phyloP scores from a whole-genome alignment of 2,797 vertebrate genomes.

The Halcyon smyrnensis region DNA sequence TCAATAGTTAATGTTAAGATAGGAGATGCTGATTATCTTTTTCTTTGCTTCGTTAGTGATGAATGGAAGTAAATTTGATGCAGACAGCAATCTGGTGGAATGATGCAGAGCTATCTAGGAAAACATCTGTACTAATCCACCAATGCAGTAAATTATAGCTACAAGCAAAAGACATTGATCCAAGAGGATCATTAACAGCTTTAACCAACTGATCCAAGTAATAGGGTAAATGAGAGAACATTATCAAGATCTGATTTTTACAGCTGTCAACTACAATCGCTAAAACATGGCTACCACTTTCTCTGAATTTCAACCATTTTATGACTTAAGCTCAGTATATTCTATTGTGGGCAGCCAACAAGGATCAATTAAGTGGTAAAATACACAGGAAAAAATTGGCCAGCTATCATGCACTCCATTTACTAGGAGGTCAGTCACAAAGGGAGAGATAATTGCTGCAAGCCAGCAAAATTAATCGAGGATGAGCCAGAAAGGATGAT shows the following conservation, averaged over 20 bases:
- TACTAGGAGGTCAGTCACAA: conserved; percentile 75
- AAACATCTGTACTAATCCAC: conserved; percentile 80
- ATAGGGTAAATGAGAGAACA: conserved; percentile 75
- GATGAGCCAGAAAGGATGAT: conserved; percentile 80
- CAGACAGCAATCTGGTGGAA: conserved; percentile 78
- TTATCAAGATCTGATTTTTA: conserved; percentile 76
- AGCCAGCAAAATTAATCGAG: conserved; percentile 77
- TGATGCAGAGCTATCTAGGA: conserved; percentile 78
- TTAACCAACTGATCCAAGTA: conserved; percentile 81
- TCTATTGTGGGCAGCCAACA: conserved; percentile 29
- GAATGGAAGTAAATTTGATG: conserved; percentile 79
- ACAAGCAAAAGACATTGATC: conserved; percentile 82
- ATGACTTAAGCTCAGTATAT: conserved; percentile 50
- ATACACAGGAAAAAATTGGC: conserved; percentile 27
- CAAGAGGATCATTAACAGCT: conserved; percentile 82
- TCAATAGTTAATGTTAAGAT: conserved; percentile 59
- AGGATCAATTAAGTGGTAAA: conserved; percentile 67
- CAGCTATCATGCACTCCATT: conserved; percentile 68
- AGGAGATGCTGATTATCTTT: conserved; percentile 78
- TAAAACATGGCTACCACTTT: conserved; percentile 26
- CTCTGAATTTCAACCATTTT: conserved; percentile 53
- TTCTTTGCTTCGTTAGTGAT: conserved; percentile 80
- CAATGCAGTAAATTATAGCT: conserved; percentile 81
- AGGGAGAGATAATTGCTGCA: conserved; percentile 80
- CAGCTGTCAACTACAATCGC: conserved; percentile 54